Base-by-base conservation (phyloP, 2,888 invertebrate genomes). In the Lithophane ornitopus region DNA sequence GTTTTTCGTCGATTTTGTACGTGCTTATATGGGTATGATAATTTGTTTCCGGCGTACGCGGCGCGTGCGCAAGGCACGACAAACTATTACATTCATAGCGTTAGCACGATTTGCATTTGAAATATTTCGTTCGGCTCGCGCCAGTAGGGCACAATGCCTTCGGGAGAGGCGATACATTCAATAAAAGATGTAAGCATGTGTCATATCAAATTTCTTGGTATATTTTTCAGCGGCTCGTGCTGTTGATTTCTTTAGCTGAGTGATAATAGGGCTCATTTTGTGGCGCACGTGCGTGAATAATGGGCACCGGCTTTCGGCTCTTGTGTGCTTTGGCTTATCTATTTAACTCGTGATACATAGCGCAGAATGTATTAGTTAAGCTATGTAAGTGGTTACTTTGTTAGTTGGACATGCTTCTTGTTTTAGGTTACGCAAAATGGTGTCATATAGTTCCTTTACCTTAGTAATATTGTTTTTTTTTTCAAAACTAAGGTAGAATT, bases 91-190 rank as follows among this genome's bases (percentile, higher is more conserved):
- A 95, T 95, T 96, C 95, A 96, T 95, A 92, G 94, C 94, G 94
- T 93, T 94, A 92, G 95, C 95, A 96, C 96, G 96, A 96, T 96
- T 96, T 96, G 96, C 96, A 96, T 96, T 95, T 96, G 96, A 96
- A 96, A 95, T 94, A 96, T 95, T 95, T 95, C 91, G 93, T 95
- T 92, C 91, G 92, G 92, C 93, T 94, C 94, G 94, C 94, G 95
- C 94, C 94, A 91, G 88, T 91, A 92, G 91, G 92, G 91, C 89
- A 96, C 95, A 96, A 95, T 96, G 91, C 93, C 86, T 92, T 90
- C 90, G 91, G 92, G 91, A 94, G 93, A 93, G 90, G 88, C 90
- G 90, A 89, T 91, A 90, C 89, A 92, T 93, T 93, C 93, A 93
- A 94, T 94, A 91, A 93, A 92, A 91, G 90, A 90, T 89, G 87